Conservation (phyloP, 2,888 invertebrate species). For the Baccha elongata region DNA sequence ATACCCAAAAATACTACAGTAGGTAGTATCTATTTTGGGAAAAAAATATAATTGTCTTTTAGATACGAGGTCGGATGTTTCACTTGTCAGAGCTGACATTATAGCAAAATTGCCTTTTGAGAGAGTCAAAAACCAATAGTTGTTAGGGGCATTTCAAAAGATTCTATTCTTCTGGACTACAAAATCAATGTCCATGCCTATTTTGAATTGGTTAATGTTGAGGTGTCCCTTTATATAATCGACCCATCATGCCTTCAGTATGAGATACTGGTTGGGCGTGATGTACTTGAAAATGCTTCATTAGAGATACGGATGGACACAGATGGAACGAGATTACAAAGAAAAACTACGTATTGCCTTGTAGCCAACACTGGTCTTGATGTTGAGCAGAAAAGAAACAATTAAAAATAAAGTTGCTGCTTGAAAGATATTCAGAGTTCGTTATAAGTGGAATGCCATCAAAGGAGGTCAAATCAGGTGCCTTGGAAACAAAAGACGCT, state of each 20-base stretch:
- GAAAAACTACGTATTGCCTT: constrained; percentile 5
- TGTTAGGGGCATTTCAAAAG: constrained; percentile 13
- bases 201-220: neutral
- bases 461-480: constrained; percentile 11
- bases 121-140: constrained; percentile 2
- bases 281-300: constrained; percentile 21
- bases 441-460: constrained; percentile 29
- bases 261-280: constrained; percentile 30
- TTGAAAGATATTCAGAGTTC: constrained; percentile 17
- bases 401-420: constrained; percentile 7
- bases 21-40: neutral
- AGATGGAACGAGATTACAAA: constrained; percentile 5
- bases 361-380: constrained; percentile 13
- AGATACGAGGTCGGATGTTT: constrained; percentile 31
- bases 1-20: constrained; percentile 1
- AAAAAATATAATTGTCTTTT: constrained; percentile 25
- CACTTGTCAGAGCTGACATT: constrained; percentile 26
- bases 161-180: constrained; percentile 14
- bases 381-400: constrained; percentile 7
- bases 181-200: constrained; percentile 6
- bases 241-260: constrained; percentile 6
- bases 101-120: constrained; percentile 11
- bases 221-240: constrained; percentile 23
- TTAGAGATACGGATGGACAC: constrained; percentile 23
- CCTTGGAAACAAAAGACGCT: constrained; percentile 11